A percentile compares a stretch with the other conserved stretches of the same genome.
Evolutionary conservation across 2,113 vertebrate species (phyloP).

Genomic region (Chaetura pelagica): DNA sequence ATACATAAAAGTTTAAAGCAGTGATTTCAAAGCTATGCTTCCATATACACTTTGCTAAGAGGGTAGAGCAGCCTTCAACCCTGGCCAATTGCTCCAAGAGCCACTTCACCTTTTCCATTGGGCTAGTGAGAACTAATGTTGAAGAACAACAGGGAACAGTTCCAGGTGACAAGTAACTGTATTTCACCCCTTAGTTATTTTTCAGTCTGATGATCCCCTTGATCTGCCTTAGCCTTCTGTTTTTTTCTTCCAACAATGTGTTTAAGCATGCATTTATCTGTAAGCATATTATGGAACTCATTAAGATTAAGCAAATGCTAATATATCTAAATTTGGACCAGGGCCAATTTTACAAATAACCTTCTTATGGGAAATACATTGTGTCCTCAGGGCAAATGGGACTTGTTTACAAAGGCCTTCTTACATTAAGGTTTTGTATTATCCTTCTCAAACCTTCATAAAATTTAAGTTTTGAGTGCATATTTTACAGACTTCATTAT

Average conservation of each 20-base stretch:
- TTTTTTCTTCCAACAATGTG: neutral
- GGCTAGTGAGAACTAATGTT: neutral
- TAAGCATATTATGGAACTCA: neutral
- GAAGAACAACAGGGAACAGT: neutral
- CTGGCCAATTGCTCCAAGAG: neutral
- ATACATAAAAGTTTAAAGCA: neutral
- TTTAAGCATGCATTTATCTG: conserved; percentile 16
- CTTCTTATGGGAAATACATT: neutral
- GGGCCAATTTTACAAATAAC: conserved; percentile 5
- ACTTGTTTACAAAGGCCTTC: neutral
- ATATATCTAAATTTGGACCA: neutral
- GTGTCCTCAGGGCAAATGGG: neutral
- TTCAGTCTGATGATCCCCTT: neutral
- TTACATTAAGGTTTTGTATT: neutral
- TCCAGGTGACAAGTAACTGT: neutral
- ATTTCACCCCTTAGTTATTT: neutral
- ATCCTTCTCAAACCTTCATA: neutral
- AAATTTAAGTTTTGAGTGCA: neutral
- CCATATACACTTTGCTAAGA: neutral
- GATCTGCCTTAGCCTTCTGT: neutral
- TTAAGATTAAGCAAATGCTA: neutral
- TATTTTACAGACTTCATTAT: neutral
- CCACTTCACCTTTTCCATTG: neutral
- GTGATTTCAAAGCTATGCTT: neutral
- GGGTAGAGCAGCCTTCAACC: neutral